Base-by-base conservation (phyloP, 2,113 vertebrate genomes). In the Acinonyx jubatus region DNA sequence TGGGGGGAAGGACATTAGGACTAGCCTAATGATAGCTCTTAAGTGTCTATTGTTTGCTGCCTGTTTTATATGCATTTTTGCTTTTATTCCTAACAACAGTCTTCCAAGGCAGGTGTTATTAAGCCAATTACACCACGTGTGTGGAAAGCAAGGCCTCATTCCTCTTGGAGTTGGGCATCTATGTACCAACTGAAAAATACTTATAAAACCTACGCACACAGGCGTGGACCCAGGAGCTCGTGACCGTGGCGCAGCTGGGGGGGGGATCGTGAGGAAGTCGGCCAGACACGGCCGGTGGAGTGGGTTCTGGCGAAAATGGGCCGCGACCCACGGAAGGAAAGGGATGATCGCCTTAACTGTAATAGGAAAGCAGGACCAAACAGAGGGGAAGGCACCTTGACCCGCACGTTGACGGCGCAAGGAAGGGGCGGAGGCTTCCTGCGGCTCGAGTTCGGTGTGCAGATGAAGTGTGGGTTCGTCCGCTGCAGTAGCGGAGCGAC, bases 121-220 rank as follows among this genome's bases (percentile, higher is more conserved):
- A 83, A 84, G 48, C 16, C 74, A 61, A 11, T 57, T 52, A 93
- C 33, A 83, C n/a, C 79, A 29, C 0, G 2, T 52, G 74, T 65
- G 76, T 63, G 71, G 84, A 94, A 95, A 89, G 90, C 78, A 36
- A 90, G 91, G 93, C 87, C 90, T 69, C 61, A 7, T 57, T 87
- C n/a, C 81, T 74, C 50, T 50, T 27, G n/a, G 68, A 61, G 57
- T 38, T 71, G 38, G 38, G n/a, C 36, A 21, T 82, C 69, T 65
- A 3, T 9, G 33, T 11, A 23, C 23, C 50, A 66, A 88, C 15
- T 74, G 66, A 74, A 52, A 81, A 85, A 65, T 55, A 80, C 29
- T 65, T 81, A 73, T 76, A 61, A 95, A 92, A 85, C 61, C 31
- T 14, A 83, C 8, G 41, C 74, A 2, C 29, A 48, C 9, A 78